phyloP scores from a whole-genome alignment of 1,140 invertebrate species.

The Antheraea mylitta region DNA sequence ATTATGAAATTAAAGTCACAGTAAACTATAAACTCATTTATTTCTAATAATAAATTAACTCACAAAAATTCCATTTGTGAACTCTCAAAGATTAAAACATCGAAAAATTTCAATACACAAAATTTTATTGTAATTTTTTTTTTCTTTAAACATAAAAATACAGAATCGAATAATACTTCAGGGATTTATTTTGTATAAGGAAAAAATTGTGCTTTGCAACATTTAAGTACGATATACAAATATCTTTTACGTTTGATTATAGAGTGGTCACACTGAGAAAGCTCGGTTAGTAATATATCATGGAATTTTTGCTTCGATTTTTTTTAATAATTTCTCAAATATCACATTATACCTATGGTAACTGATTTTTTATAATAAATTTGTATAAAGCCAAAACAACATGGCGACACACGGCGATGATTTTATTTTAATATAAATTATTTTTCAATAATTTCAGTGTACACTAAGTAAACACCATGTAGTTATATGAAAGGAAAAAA shows the following conservation, averaged over 20 bases:
- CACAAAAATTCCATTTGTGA: slow-evolving; percentile 7
- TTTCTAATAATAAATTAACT: slow-evolving; percentile 15
- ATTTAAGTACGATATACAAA: slow-evolving; percentile 2
- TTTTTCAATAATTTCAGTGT: not conserved
- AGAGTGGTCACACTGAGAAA: slow-evolving; percentile 9
- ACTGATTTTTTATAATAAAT: not conserved
- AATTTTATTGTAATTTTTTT: not conserved
- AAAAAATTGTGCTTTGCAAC: slow-evolving; percentile 11
- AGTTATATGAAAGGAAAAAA: not conserved
- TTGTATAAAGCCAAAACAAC: slow-evolving; percentile 3
- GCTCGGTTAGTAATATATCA: not conserved
- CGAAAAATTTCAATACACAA: not conserved
- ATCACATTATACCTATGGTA: slow-evolving; percentile 4
- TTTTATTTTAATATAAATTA: not conserved
- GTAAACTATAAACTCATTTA: slow-evolving; percentile 5
- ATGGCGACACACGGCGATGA: not conserved
- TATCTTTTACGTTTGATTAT: slow-evolving; percentile 2
- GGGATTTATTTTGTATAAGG: slow-evolving; percentile 1
- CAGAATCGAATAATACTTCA: not conserved
- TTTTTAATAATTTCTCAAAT: not conserved
- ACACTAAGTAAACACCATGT: not conserved
- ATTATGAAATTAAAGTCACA: not conserved
- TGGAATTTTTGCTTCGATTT: slow-evolving; percentile 6
- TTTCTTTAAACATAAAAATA: slow-evolving; percentile 4
- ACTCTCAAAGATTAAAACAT: slow-evolving; percentile 10